Conservation (phyloP, 2,113 vertebrate species). For the Prunella himalayana region DNA sequence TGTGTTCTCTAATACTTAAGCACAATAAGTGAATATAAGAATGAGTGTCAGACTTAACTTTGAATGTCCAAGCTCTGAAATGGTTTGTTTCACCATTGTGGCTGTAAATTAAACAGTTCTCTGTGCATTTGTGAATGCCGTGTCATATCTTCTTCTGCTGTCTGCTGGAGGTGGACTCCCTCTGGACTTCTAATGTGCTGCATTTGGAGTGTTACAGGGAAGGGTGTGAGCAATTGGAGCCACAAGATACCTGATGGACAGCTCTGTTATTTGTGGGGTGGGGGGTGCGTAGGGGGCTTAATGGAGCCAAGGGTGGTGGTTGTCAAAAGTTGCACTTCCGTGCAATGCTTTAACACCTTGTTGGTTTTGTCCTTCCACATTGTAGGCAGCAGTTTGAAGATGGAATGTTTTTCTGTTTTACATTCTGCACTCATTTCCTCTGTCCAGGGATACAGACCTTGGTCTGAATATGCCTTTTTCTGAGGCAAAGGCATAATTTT, state of each 20-base stretch:
- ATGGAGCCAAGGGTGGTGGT: neutral
- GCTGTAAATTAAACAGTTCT: conserved; percentile 70
- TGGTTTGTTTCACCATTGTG: conserved; percentile 67
- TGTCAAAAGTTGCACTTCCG: neutral
- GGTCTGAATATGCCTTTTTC: neutral
- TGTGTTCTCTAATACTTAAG: conserved; percentile 65
- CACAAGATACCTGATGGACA: neutral
- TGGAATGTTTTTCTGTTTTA: neutral
- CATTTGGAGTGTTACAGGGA: neutral
- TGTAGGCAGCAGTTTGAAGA: neutral
- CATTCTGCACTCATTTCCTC: neutral
- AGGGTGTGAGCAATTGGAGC: neutral
- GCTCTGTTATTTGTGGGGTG: neutral
- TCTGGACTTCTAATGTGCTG: neutral
- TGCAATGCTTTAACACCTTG: neutral
- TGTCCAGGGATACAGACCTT: neutral
- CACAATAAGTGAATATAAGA: conserved; percentile 66
- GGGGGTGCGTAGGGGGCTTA: neutral
- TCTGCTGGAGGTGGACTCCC: conserved; percentile 12
- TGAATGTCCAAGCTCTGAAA: conserved; percentile 65
- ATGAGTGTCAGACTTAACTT: conserved; percentile 69
- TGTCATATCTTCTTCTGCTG: conserved; percentile 60
- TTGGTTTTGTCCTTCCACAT: neutral
- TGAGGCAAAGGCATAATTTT: neutral
- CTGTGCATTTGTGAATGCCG: conserved; percentile 64